Conservation (phyloP, 2,888 invertebrate species). For the Sphecodes monilicornis region DNA sequence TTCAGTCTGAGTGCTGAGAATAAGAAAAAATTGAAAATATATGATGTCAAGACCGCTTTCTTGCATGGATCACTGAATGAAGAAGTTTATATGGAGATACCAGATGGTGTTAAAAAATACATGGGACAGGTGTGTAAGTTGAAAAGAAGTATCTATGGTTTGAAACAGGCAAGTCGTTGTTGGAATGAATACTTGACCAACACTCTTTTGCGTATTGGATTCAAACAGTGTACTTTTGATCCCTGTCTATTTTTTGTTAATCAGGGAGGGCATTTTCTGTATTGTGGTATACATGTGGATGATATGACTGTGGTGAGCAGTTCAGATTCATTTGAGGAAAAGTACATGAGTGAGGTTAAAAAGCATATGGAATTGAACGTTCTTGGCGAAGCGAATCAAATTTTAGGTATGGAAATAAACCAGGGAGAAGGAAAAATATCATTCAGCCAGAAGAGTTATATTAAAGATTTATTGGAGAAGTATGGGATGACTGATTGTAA, state of each 20-base stretch:
- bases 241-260: constrained; percentile 15
- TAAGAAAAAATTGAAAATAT: too few relatives aligned
- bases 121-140: constrained; percentile 6
- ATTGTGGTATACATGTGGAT: constrained; percentile 29
- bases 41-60: too few relatives aligned
- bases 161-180: constrained; percentile 12
- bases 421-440: constrained; percentile 15
- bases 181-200: constrained; percentile 23
- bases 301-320: constrained; percentile 24
- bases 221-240: not conserved
- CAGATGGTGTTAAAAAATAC: too few relatives aligned
- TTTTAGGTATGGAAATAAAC: constrained; percentile 22
- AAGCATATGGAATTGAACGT: constrained; percentile 8
- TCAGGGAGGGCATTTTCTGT: not conserved
- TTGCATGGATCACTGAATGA: too few relatives aligned
- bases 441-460: constrained; percentile 1
- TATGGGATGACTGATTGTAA: constrained; percentile 34
- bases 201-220: not conserved
- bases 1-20: too few relatives aligned
- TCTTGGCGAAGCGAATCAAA: not conserved
- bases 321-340: constrained; percentile 1
- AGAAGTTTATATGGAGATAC: too few relatives aligned
- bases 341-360: not conserved
- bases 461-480: constrained; percentile 8
- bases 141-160: constrained; percentile 15